Conservation (phyloP, 2,113 vertebrate genomes). For the Toxotes jaculatrix region DNA sequence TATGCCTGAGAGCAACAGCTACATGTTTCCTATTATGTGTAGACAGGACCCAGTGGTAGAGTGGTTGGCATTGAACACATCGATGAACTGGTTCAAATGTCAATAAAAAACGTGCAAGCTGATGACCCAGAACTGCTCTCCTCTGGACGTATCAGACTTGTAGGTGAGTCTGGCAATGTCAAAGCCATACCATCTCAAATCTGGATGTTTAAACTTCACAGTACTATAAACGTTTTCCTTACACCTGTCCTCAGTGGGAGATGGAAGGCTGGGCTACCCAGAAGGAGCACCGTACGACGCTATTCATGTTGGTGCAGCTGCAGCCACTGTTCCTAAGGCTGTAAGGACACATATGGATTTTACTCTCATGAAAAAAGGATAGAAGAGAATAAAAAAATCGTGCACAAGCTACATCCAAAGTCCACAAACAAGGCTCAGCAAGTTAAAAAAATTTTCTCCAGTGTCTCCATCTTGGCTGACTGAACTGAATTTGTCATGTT, state of each 20-base stretch:
- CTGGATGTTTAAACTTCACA: neutral
- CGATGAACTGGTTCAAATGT: constrained; percentile 86
- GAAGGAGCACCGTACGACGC: constrained; percentile 91
- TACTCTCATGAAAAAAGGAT: neutral
- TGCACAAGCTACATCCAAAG: neutral
- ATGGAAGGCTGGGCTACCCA: constrained; percentile 88
- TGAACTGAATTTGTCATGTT: neutral
- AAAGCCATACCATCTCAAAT: neutral
- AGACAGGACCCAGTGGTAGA: constrained; percentile 88
- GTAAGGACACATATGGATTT: constrained; percentile 75
- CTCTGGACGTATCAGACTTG: constrained; percentile 86
- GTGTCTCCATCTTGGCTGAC: neutral
- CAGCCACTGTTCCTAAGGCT: constrained; percentile 86
- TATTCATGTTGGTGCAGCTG: constrained; percentile 93
- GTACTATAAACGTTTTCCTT: neutral
- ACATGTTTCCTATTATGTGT: constrained; percentile 4
- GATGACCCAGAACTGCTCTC: constrained; percentile 88
- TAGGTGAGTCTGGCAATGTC: constrained; percentile 81
- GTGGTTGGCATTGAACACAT: constrained; percentile 94
- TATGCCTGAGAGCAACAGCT: neutral
- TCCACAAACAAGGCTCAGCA: neutral
- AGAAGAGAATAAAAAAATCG: neutral
- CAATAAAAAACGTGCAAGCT: constrained; percentile 86
- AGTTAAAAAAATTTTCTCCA: neutral
- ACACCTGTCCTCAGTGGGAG: constrained; percentile 83